These are phyloP conservation scores for Caenorhabditis doughertyi DNA, from an alignment of 2,888 invertebrate species.

Conservation along the genomic window DNA sequence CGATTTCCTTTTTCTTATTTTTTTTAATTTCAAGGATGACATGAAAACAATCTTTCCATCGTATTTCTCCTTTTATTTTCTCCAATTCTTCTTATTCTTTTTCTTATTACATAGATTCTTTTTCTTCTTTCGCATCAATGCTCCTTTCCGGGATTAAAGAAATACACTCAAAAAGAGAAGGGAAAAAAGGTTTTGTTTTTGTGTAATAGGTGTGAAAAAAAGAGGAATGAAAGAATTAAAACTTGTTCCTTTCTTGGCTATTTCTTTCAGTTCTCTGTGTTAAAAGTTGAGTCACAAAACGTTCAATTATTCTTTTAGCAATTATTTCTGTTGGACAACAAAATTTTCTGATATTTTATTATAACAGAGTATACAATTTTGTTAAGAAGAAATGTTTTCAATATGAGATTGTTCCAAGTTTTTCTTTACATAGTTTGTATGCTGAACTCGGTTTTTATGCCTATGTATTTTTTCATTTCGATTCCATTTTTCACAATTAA, in stretches of 20 bases:
- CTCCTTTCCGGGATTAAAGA: conserved; percentile 26
- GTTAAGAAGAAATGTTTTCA: too few species aligned
- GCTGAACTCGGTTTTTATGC: too few species aligned
- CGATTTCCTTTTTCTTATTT: neutral
- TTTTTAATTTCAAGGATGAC: conserved; percentile 11
- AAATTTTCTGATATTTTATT: too few species aligned
- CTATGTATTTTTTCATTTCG: too few species aligned
- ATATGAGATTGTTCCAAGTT: too few species aligned
- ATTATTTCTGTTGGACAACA: too few species aligned
- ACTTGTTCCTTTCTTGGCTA: neutral
- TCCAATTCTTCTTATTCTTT: conserved; percentile 1
- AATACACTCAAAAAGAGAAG: neutral
- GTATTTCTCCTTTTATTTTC: neutral
- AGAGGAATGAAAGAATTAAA: conserved; percentile 6
- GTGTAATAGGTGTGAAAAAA: conserved; percentile 31
- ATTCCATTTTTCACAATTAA: too few species aligned
- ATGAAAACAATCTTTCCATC: conserved; percentile 19
- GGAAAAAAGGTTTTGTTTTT: conserved; percentile 27
- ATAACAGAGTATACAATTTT: too few species aligned
- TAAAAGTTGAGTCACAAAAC: conserved; percentile 4
- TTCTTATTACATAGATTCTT: conserved; percentile 10
- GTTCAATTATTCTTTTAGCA: conserved; percentile 2
- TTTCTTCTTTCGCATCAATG: conserved; percentile 2
- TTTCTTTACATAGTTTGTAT: too few species aligned
- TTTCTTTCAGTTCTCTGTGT: neutral